A percentile compares a stretch with the other conserved stretches of the same genome.
phyloP scores from a whole-genome alignment of 2,797 vertebrate genomes.

The Salarias fasciatus region DNA sequence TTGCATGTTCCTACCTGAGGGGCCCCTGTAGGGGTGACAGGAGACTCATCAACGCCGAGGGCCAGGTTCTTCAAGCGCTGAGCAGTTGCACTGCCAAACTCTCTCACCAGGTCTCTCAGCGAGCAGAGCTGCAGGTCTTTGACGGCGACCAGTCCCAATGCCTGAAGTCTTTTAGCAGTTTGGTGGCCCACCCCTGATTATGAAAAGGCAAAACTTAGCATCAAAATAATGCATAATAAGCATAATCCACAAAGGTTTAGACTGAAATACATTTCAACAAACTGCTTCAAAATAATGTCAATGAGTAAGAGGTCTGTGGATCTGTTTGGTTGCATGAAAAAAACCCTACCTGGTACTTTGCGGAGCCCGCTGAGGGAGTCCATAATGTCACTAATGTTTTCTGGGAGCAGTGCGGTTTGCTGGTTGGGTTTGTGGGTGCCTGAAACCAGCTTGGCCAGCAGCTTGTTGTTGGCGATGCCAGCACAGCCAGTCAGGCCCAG shows the following conservation, averaged over 20 bases:
- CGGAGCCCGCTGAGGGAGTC: constrained; percentile 76
- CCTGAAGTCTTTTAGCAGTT: constrained; percentile 84
- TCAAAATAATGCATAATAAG: too few relatives aligned
- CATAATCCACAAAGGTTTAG: too few relatives aligned
- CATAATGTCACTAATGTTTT: constrained; percentile 82
- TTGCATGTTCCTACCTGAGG: constrained; percentile 86
- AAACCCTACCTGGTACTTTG: constrained; percentile 85
- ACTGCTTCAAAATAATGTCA: too few relatives aligned
- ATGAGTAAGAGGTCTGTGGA: too few relatives aligned
- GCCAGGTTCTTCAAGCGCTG: constrained; percentile 87
- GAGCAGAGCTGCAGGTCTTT: constrained; percentile 84
- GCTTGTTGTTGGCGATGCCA: constrained; percentile 89
- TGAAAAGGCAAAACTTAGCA: background rate
- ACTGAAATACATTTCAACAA: too few relatives aligned
- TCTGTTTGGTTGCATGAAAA: too few relatives aligned
- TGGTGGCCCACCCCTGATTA: constrained; percentile 88
- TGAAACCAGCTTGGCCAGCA: constrained; percentile 90
- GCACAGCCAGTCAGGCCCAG: constrained; percentile 90
- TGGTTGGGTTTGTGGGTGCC: constrained; percentile 93
- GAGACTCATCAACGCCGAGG: constrained; percentile 85
- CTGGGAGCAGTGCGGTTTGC: constrained; percentile 89
- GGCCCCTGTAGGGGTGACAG: constrained; percentile 85
- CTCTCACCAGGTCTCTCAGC: constrained; percentile 76
- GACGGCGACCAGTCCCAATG: constrained; percentile 82
- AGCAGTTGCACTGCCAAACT: constrained; percentile 82